Percentiles rank a stretch among this genome's conserved stretches.
Conservation (phyloP, 2,113 vertebrate species). For the Struthio camelus region DNA sequence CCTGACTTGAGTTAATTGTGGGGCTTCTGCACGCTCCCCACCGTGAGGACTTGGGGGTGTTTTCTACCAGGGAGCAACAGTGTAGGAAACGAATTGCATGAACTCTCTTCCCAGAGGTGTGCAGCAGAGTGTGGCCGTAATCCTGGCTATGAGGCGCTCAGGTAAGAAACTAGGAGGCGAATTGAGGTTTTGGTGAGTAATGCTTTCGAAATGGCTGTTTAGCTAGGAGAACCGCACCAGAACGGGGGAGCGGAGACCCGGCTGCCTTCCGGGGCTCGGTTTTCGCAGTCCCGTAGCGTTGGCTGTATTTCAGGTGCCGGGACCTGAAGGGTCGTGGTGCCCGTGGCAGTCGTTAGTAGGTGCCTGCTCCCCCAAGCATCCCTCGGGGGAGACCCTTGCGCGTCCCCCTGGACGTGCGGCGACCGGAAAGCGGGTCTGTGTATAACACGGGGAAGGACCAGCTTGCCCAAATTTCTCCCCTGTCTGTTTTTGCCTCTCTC, state of each 20-base stretch:
- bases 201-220: neutral
- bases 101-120: neutral
- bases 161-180: too few relatives aligned
- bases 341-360: too few relatives aligned
- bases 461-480: neutral
- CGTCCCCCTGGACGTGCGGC: rapidly evolving
- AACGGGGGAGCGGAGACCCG: neutral
- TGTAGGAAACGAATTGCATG: neutral
- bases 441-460: neutral
- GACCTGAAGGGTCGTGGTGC: neutral
- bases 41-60: neutral
- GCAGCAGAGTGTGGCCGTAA: neutral
- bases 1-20: too few relatives aligned
- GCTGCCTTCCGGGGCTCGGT: neutral
- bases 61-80: neutral
- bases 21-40: neutral
- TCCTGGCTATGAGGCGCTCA: too few relatives aligned
- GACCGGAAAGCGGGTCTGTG: neutral
- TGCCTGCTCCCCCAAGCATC: too few relatives aligned
- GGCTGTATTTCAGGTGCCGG: neutral
- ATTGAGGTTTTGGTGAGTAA: too few relatives aligned
- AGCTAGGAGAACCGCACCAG: neutral
- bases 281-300: neutral
- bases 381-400: too few relatives aligned
- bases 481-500: neutral